phyloP scores from a whole-genome alignment of 2,113 vertebrate genomes.

The Vidua macroura region DNA sequence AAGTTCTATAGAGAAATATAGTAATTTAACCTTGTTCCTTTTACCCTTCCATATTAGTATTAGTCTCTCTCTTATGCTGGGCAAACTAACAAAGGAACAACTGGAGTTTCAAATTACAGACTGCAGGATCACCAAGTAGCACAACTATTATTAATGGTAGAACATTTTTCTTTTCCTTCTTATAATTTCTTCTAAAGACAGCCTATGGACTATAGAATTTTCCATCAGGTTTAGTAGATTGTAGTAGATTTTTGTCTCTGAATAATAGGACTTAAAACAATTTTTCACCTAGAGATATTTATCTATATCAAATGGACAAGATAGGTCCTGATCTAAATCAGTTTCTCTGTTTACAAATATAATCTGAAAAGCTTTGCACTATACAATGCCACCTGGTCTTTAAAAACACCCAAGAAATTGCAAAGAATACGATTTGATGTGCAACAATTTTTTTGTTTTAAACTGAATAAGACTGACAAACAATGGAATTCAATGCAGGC shows the following conservation, averaged over 20 bases:
- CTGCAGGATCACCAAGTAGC: not conserved
- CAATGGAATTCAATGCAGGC: not conserved
- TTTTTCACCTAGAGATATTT: not conserved
- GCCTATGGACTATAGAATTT: not conserved
- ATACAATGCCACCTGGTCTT: not conserved
- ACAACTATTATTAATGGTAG: not conserved
- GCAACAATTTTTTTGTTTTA: not conserved
- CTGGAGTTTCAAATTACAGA: conserved; percentile 6
- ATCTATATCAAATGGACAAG: not conserved
- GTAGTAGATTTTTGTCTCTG: not conserved
- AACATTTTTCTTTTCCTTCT: not conserved
- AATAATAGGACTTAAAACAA: not conserved
- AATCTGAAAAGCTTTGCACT: not conserved
- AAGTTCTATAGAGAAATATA: not conserved
- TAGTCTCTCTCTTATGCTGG: not conserved
- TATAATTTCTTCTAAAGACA: not conserved
- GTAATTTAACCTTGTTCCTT: not conserved
- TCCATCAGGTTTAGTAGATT: not conserved
- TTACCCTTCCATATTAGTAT: not conserved
- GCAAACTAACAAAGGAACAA: conserved; percentile 30
- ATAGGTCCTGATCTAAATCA: not conserved
- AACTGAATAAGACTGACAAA: not conserved
- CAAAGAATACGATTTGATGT: not conserved
- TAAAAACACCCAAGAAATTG: not conserved
- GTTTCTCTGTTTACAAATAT: not conserved